These are phyloP conservation scores for Lophura nycthemera DNA, from an alignment of 2,113 vertebrate genomes.

Conservation along the genomic window DNA sequence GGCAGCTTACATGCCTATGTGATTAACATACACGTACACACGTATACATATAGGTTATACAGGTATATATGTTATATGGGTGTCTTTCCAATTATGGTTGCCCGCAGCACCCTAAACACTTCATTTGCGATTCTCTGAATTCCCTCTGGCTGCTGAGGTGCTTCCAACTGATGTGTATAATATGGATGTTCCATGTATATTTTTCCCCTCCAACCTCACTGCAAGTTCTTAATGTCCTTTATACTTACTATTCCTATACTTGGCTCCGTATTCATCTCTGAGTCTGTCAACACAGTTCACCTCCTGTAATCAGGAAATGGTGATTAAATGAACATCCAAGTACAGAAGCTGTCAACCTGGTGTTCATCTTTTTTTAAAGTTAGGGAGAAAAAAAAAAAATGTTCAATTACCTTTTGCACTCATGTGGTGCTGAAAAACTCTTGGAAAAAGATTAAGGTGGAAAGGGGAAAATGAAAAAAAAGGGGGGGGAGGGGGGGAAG, in stretches of 20 bases:
- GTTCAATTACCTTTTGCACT: constrained; percentile 38
- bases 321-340: constrained; percentile 72
- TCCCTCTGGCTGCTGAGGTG: constrained; percentile 19
- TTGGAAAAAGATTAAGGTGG: not conserved
- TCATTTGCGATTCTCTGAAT: constrained; percentile 13
- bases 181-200: constrained; percentile 21
- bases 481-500: not conserved
- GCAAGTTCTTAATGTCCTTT: constrained; percentile 52
- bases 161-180: constrained; percentile 57
- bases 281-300: constrained; percentile 63
- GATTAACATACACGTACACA: not conserved
- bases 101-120: constrained; percentile 6
- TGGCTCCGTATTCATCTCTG: constrained; percentile 52
- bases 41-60: not conserved
- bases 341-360: constrained; percentile 65
- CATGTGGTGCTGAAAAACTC: not conserved
- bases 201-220: constrained; percentile 59
- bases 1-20: not conserved
- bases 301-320: constrained; percentile 63
- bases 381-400: not conserved
- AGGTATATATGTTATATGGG: not conserved
- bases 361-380: constrained; percentile 42
- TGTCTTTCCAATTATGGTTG: not conserved
- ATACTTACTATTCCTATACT: constrained; percentile 23
- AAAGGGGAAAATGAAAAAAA: not conserved